phyloP scores from a whole-genome alignment of 2,888 invertebrate genomes.

The Alcis repandata region DNA sequence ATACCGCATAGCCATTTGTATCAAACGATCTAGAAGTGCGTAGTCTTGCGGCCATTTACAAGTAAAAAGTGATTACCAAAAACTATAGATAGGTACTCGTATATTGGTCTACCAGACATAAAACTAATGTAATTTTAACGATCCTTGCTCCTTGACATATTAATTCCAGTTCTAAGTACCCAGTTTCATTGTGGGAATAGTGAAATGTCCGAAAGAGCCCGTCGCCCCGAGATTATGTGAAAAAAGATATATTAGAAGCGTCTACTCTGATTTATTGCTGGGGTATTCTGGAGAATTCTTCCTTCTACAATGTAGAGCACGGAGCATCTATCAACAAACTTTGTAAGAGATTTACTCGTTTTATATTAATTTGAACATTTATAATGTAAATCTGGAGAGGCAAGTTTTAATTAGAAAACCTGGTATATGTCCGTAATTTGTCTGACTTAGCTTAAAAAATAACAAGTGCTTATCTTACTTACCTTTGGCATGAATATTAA shows the following conservation, averaged over 20 bases:
- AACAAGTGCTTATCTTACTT: neutral
- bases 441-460: slow-evolving; percentile 5
- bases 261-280: slow-evolving; percentile 43
- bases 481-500: neutral
- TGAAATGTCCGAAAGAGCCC: slow-evolving; percentile 35
- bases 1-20: too few species aligned
- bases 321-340: slow-evolving; percentile 43
- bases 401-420: slow-evolving; percentile 27
- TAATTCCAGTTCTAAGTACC: slow-evolving; percentile 33
- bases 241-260: slow-evolving; percentile 44
- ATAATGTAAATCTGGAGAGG: slow-evolving; percentile 25
- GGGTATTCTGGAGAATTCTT: slow-evolving; percentile 40
- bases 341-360: slow-evolving; percentile 32
- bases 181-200: slow-evolving; percentile 43
- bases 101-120: neutral
- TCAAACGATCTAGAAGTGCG: too few species aligned
- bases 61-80: neutral
- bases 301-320: slow-evolving; percentile 36
- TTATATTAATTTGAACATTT: slow-evolving; percentile 41
- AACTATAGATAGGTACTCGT: neutral
- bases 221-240: slow-evolving; percentile 40
- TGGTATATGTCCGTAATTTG: neutral
- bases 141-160: slow-evolving; percentile 36
- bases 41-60: too few species aligned
- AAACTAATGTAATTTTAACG: slow-evolving; percentile 43